Percentiles rank a stretch among this genome's conserved stretches.
phyloP scores from a whole-genome alignment of 2,797 vertebrate species.

The Onychomys torridus region DNA sequence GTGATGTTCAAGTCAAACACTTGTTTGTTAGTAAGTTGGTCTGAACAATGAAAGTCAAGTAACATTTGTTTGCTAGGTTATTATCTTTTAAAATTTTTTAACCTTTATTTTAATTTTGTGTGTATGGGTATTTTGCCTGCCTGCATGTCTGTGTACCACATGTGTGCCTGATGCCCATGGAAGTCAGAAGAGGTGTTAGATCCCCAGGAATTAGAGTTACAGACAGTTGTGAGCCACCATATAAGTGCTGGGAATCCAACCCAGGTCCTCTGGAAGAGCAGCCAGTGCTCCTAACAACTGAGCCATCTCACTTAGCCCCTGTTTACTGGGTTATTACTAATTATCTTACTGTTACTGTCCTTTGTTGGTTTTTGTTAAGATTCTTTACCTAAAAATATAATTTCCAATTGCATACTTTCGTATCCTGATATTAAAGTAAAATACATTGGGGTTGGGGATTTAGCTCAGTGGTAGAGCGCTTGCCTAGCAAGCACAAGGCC shows the following conservation, averaged over 20 bases:
- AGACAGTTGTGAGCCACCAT: not conserved
- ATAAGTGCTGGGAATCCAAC: not conserved
- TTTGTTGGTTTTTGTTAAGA: conserved; percentile 14
- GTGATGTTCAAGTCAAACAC: conserved; percentile 46
- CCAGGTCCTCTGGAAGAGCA: not conserved
- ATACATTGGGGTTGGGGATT: not conserved
- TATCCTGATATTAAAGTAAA: conserved; percentile 53
- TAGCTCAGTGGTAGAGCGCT: too few species aligned
- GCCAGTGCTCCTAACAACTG: not conserved
- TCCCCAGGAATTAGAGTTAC: not conserved
- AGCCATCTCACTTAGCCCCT: not conserved
- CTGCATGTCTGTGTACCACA: not conserved
- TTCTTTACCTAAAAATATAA: conserved; percentile 56
- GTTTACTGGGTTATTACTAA: not conserved
- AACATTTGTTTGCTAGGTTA: conserved; percentile 25
- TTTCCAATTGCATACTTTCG: conserved; percentile 61
- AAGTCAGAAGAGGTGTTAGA: not conserved
- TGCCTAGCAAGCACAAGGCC: too few species aligned
- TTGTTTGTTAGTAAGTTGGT: conserved; percentile 34
- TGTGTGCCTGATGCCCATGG: not conserved
- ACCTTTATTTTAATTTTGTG: not conserved
- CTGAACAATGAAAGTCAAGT: conserved; percentile 71
- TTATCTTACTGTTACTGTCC: not conserved
- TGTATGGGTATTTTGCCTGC: not conserved
- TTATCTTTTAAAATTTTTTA: not conserved